Percentiles rank a stretch among this genome's conserved stretches.
Conservation (phyloP, 2,797 vertebrate species). For the Smutsia temminckii region DNA sequence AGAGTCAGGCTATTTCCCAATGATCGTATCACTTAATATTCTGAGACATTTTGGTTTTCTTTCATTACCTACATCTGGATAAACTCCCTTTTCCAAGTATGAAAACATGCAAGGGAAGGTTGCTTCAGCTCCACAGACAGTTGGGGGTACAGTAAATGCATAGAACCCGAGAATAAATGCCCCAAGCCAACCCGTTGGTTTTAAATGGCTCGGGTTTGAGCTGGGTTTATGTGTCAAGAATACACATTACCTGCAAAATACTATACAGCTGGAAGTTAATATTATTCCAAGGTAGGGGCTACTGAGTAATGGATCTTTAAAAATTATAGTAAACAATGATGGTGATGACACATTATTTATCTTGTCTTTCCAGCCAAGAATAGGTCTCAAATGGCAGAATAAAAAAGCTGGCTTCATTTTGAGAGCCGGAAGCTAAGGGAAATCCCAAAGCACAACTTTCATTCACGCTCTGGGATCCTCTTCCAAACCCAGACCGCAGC, state of each 20-base stretch:
- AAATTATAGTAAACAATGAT: not conserved
- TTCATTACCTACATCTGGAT: not conserved
- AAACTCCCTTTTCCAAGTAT: not conserved
- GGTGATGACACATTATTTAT: not conserved
- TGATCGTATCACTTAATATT: not conserved
- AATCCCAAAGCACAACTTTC: not conserved
- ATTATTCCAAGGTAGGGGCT: not conserved
- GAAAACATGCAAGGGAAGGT: not conserved
- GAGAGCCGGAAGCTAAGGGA: not conserved
- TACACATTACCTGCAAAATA: not conserved
- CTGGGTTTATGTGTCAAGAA: not conserved
- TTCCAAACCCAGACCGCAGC: conserved; percentile 57
- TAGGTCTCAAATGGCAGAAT: not conserved
- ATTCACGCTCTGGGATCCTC: not conserved
- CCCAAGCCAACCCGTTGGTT: not conserved
- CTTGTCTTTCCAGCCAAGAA: not conserved
- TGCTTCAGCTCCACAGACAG: not conserved
- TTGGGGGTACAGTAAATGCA: not conserved
- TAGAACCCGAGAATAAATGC: not conserved
- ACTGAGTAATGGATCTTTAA: not conserved
- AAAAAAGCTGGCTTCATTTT: not conserved
- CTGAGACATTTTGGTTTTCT: not conserved
- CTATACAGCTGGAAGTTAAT: not conserved
- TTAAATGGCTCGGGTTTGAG: not conserved
- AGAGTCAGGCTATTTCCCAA: not conserved